Conservation (phyloP, 1,140 invertebrate species). For the Aphaenogaster ashmeadi region DNA sequence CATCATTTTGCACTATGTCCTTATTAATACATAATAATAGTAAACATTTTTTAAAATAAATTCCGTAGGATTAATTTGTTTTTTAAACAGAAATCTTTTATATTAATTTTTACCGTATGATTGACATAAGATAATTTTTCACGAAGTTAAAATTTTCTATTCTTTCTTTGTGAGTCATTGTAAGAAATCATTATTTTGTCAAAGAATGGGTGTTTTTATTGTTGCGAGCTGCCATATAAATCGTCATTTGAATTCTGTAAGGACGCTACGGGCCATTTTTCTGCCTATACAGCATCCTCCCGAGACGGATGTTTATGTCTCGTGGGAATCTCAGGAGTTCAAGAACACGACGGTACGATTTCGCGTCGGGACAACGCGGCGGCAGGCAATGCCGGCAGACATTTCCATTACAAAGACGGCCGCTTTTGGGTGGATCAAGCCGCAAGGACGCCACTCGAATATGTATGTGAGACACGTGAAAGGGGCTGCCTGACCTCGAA, state of each 20-base stretch:
- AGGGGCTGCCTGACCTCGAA: slow-evolving; percentile 50
- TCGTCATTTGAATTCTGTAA: slow-evolving; percentile 18
- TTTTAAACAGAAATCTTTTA: not conserved
- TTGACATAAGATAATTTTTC: not conserved
- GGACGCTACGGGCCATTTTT: not conserved
- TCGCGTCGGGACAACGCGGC: not conserved
- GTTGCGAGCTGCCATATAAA: not conserved
- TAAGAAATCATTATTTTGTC: not conserved
- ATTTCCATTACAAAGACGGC: slow-evolving; percentile 70
- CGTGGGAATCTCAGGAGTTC: slow-evolving; percentile 39
- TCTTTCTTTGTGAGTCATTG: not conserved
- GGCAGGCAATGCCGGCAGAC: slow-evolving; percentile 38
- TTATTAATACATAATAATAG: not conserved
- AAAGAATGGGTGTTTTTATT: not conserved
- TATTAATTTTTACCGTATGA: not conserved
- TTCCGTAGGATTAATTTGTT: not conserved
- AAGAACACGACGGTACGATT: slow-evolving; percentile 38
- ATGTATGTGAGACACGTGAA: slow-evolving; percentile 57
- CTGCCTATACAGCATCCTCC: not conserved
- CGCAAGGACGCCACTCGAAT: slow-evolving; percentile 64
- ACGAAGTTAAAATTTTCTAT: not conserved
- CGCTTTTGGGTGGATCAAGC: slow-evolving; percentile 63
- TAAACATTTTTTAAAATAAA: not conserved
- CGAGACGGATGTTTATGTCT: slow-evolving; percentile 42
- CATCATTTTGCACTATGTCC: not conserved